phyloP scores from a whole-genome alignment of 2,113 vertebrate genomes.

The Passer domesticus region DNA sequence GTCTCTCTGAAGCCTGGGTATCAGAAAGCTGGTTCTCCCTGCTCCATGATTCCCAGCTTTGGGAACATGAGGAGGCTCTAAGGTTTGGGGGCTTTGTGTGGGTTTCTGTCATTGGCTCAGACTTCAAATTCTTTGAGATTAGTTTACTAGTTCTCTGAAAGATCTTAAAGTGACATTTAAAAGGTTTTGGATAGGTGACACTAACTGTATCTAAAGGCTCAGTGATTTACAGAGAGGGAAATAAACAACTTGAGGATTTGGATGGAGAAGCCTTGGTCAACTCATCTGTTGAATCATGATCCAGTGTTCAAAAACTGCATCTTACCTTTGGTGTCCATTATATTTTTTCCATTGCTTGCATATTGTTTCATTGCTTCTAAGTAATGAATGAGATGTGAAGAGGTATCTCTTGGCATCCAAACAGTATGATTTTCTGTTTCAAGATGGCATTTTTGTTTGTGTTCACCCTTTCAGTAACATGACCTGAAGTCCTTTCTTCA shows the following conservation, averaged over 20 bases:
- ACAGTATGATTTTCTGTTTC: background rate
- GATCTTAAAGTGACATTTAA: background rate
- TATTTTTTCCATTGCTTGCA: background rate
- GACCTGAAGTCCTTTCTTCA: background rate
- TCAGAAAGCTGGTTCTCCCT: background rate
- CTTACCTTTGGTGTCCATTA: background rate
- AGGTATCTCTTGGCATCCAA: background rate
- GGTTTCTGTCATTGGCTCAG: background rate
- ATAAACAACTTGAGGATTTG: background rate
- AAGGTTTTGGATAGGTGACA: background rate
- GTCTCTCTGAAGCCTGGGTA: background rate
- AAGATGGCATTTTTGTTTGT: background rate
- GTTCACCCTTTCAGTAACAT: background rate
- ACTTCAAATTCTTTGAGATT: background rate
- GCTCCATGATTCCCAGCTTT: background rate
- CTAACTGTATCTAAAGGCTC: background rate
- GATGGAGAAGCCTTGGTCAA: background rate
- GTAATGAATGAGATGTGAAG: background rate
- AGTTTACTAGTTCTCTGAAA: background rate
- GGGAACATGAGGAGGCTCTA: background rate
- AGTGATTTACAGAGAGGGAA: background rate
- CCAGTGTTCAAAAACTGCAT: background rate
- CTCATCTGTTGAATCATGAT: background rate
- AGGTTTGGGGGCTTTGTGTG: background rate
- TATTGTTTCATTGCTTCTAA: background rate